Evolutionary conservation across 1,140 invertebrate species (phyloP), one percentile per base, ranked within the genome.

Genomic region (Drosophila mayri): DNA sequence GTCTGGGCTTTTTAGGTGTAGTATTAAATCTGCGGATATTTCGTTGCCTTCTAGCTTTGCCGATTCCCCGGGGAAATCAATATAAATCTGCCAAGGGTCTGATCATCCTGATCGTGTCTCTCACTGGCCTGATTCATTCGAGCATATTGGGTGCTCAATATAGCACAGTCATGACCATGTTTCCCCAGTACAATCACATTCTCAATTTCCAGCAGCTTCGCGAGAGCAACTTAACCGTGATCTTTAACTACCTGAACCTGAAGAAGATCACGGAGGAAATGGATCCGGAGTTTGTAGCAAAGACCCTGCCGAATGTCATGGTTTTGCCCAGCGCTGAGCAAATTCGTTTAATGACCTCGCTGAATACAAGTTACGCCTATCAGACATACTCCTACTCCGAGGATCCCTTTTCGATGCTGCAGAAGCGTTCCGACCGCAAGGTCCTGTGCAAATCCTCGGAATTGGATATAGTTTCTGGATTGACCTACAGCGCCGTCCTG

Each of bases 131-230:
- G 0, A 11, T 85, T 3, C 6, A 6, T 1, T 0, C 9, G 0
- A 1, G 9, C 14, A 25, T 32, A 4, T 16, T 40, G 0, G 61
- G 18, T 12, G 81, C 73, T 1, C 18, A 14, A 1, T 5, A 52
- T 1, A 77, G 60, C 25, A 77, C 63, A 2, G 8, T 77, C 1
- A 14, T 77, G 14, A 70, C 65, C 52, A 57, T 70, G 38, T 16
- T 2, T 1, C 75, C 75, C 4, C 63, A 62, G 11, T 70, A 62
- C 22, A 40, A 20, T 2, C 52, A 64, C 25, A 41, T n/a, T 7
- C 20, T 3, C 10, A 43, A 18, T 18, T 57, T 62, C 4, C 20
- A 38, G 4, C 16, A 62, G 20, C 20, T 62, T 12, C 22, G 30
- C 1, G 50, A 62, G 12, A 38, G 49, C 18, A 62, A 57, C 20